Base-by-base conservation (phyloP, 2,113 vertebrate species). In the Lycaon pictus region DNA sequence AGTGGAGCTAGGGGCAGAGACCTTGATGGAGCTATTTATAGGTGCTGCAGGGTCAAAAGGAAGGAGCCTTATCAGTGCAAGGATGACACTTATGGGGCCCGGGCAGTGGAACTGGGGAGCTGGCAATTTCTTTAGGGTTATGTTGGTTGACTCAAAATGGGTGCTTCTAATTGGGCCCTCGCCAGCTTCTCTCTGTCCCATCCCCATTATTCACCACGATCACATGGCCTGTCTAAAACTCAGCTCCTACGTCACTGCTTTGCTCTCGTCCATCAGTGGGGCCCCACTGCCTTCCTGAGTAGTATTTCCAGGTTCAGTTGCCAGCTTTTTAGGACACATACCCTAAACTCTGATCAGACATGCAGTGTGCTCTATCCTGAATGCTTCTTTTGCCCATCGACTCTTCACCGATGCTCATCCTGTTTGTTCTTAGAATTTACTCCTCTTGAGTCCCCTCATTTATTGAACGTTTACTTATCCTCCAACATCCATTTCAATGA, bases 1-100 rank as follows among this genome's bases (percentile, higher is more conserved):
- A 85, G 62, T 29, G 12, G 56, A 87, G 93, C 62, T 17, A 25
- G 48, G 35, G 23, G 4, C 55, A 88, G 58, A 93, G 92, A 83
- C 67, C 74, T 96, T 95, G 27, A 53, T 15, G 69, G 81, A 67
- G 69, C 80, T 94, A 56, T 91, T 95, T 97, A 79, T 96, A 96
- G 85, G n/a, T 23, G 11, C 74, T 48, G 48, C 43, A 29, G 83
- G 72, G 60, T 69, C 65, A 12, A 67, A 95, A 74, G 88, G 65
- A 19, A 27, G 25, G 93, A 67, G 37, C 7, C 48, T 3, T 11
- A 22, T 27, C 17, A 11, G 7, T 51, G 58, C 0, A 2, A 71
- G 53, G 69, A 15, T 80, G 48, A 17, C 27, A 93, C 9, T 72
- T 89, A 79, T 56, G 67, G 53, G 77, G 43, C 62, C 43, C 56